These are phyloP conservation scores for Andrena chrysosceles DNA, from an alignment of 2,888 invertebrate genomes.

Conservation along the genomic window DNA sequence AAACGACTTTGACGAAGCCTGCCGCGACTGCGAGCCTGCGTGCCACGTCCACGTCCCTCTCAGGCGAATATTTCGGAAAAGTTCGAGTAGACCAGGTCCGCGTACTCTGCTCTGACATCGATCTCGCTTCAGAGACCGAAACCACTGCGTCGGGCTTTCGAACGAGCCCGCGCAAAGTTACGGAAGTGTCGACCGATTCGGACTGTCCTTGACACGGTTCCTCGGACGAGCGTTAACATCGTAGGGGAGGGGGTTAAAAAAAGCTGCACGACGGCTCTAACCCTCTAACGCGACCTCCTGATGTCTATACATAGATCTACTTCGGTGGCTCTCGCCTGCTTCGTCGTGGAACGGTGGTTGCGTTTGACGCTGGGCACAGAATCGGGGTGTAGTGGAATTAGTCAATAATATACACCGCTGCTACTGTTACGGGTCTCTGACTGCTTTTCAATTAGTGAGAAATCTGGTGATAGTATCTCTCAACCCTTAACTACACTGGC, in stretches of 20 bases:
- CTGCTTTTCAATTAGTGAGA: too few species aligned
- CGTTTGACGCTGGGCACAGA: slow-evolving; percentile 3
- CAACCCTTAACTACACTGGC: too few species aligned
- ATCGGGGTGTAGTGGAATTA: not conserved
- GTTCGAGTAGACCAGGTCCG: not conserved
- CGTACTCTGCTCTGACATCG: slow-evolving; percentile 22
- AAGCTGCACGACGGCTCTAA: slow-evolving; percentile 28
- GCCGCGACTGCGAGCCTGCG: not conserved
- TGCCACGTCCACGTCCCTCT: not conserved
- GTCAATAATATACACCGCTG: not conserved
- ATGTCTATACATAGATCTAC: slow-evolving; percentile 37
- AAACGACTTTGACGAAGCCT: slow-evolving; percentile 44
- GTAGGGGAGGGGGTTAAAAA: slow-evolving; percentile 28
- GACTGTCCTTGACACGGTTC: slow-evolving; percentile 68
- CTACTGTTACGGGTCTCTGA: too few species aligned
- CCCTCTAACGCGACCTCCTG: slow-evolving; percentile 37
- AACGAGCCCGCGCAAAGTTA: slow-evolving; percentile 48
- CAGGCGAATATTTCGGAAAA: slow-evolving; percentile 1
- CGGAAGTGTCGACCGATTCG: slow-evolving; percentile 70
- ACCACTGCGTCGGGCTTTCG: slow-evolving; percentile 11
- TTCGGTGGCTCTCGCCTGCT: not conserved
- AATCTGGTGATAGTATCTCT: too few species aligned
- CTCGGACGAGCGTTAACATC: slow-evolving; percentile 53
- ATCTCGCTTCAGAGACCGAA: slow-evolving; percentile 26
- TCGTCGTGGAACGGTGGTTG: not conserved